Percentiles rank a stretch among this genome's conserved stretches.
Evolutionary conservation across 2,113 vertebrate species (phyloP).

Genomic region (Phylloscopus trochilus): DNA sequence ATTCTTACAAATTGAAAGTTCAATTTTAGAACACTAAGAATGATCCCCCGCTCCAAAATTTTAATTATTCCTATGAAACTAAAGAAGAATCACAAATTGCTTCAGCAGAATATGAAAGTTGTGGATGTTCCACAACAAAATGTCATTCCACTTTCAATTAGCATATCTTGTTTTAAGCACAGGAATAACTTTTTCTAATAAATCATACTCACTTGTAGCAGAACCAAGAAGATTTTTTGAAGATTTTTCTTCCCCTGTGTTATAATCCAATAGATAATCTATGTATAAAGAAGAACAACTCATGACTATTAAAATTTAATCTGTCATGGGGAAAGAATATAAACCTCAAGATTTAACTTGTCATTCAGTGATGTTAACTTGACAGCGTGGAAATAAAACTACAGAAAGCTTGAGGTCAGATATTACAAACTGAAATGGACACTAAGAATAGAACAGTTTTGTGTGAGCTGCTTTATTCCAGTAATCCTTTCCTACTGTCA

Average conservation of each 20-base stretch:
- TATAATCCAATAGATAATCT: constrained; percentile 94
- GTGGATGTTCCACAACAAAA: neutral
- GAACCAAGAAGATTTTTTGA: constrained; percentile 96
- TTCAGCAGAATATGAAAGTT: neutral
- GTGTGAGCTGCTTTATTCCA: neutral
- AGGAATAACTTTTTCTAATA: neutral
- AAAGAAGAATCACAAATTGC: neutral
- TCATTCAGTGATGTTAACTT: neutral
- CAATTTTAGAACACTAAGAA: neutral
- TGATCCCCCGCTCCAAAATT: neutral
- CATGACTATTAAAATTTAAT: neutral
- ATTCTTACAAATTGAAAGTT: neutral
- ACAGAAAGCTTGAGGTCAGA: neutral
- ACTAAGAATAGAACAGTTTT: neutral
- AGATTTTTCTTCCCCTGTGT: constrained; percentile 88
- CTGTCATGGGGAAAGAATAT: neutral
- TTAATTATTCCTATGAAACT: neutral
- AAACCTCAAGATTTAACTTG: neutral
- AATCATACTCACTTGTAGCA: constrained; percentile 88
- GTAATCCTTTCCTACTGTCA: neutral
- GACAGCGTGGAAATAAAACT: neutral
- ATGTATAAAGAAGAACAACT: neutral
- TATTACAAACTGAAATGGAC: neutral
- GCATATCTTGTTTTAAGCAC: neutral
- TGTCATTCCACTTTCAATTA: neutral